A percentile compares a stretch with the other conserved stretches of the same genome.
These are phyloP conservation scores for Neoarius graeffei DNA, from an alignment of 2,113 vertebrate genomes.

Conservation along the genomic window DNA sequence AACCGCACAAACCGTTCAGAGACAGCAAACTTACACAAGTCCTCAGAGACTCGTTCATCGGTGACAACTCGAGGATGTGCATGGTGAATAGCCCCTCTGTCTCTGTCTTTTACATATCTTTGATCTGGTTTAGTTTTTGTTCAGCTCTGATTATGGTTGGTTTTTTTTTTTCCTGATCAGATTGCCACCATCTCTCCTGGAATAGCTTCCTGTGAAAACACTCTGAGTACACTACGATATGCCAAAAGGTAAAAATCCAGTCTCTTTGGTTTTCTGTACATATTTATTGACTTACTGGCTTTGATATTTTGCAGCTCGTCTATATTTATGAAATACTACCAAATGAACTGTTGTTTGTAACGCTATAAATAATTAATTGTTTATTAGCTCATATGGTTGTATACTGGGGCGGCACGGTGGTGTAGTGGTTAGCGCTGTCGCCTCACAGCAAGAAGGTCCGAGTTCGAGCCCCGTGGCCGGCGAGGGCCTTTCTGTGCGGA, in stretches of 20 bases:
- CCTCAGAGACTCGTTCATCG: conserved; percentile 97
- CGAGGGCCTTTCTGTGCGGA: no score
- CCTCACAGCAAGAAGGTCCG: no score
- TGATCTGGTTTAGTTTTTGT: not conserved
- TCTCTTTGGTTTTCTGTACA: not conserved
- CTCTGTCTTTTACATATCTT: not conserved
- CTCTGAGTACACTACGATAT: conserved; percentile 95
- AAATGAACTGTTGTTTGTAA: not conserved
- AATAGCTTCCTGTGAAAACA: conserved; percentile 98
- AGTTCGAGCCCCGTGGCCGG: no score
- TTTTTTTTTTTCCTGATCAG: conserved; percentile 62
- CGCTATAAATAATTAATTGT: not conserved
- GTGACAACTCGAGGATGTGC: conserved; percentile 97
- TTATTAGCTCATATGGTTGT: conserved; percentile 15
- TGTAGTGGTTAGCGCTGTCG: no score
- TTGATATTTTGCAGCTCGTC: not conserved
- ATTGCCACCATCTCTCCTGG: conserved; percentile 98
- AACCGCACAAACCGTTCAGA: conserved; percentile 95
- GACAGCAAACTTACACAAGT: conserved; percentile 99
- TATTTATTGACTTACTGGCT: not conserved
- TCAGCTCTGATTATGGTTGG: not conserved
- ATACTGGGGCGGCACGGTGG: no score
- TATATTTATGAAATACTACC: not conserved
- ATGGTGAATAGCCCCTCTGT: conserved; percentile 79
- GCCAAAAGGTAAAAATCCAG: conserved; percentile 87